Conservation (phyloP, 2,797 vertebrate genomes). For the Loris lydekkerianus region DNA sequence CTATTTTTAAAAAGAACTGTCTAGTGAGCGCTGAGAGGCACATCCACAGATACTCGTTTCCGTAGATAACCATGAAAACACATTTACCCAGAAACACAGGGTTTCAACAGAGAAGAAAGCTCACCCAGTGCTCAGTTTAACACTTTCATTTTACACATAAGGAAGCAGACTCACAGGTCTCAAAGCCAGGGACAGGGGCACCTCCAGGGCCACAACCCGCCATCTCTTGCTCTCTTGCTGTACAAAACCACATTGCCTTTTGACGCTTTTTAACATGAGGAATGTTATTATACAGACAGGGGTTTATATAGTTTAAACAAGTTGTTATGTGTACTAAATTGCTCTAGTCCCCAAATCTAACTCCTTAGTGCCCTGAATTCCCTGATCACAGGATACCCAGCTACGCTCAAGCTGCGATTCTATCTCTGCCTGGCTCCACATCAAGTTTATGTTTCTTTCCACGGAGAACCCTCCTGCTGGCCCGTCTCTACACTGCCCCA, state of each 20-base stretch:
- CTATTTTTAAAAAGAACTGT: not conserved
- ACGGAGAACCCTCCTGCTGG: rapidly evolving
- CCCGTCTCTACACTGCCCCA: not conserved
- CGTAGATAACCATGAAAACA: slow-evolving; percentile 22
- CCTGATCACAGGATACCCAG: not conserved
- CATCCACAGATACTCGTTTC: not conserved
- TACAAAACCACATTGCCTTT: slow-evolving; percentile 26
- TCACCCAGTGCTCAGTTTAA: not conserved
- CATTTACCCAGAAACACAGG: not conserved
- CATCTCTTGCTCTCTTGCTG: not conserved
- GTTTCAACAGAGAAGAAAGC: slow-evolving; percentile 22
- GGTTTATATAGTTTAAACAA: not conserved
- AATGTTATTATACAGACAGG: not conserved
- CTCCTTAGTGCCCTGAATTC: not conserved
- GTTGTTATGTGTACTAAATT: not conserved
- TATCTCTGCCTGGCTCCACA: not conserved
- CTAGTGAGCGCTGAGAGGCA: not conserved
- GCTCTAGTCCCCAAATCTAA: not conserved
- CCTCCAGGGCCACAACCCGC: slow-evolving; percentile 3
- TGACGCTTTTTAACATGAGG: not conserved
- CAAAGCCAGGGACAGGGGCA: slow-evolving; percentile 26
- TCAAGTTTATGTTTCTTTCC: not conserved
- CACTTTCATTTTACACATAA: slow-evolving; percentile 69
- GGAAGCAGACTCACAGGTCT: slow-evolving; percentile 68
- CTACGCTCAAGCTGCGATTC: not conserved